phyloP scores from a whole-genome alignment of 2,113 vertebrate genomes.

The Lasiurus cinereus region DNA sequence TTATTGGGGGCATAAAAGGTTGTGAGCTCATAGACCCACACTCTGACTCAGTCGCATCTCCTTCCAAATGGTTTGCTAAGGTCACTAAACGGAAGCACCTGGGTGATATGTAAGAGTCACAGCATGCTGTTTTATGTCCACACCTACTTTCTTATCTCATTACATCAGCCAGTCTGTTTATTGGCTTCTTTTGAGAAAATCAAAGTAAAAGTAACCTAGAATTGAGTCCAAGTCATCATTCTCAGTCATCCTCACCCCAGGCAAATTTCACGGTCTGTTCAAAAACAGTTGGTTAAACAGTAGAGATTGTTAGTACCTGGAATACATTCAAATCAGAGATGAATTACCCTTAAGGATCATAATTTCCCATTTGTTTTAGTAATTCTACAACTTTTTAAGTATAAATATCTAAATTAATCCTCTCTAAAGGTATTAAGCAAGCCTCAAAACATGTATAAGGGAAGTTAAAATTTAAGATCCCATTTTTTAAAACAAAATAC shows the following conservation, averaged over 20 bases:
- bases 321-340: no score
- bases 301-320: no score
- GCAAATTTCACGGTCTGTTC: no score
- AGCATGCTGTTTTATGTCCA: not conserved
- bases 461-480: not conserved
- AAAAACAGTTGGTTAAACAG: no score
- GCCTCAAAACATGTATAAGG: not conserved
- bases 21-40: not conserved
- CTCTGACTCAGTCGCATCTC: not conserved
- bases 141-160: not conserved
- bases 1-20: not conserved
- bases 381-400: not conserved
- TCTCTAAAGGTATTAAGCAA: not conserved
- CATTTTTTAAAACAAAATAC: not conserved
- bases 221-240: not conserved
- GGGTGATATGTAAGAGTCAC: not conserved
- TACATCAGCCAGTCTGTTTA: not conserved
- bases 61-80: not conserved
- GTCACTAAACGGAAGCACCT: not conserved
- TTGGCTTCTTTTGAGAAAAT: conserved; percentile 42
- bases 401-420: not conserved
- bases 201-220: conserved; percentile 36
- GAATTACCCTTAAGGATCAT: not conserved
- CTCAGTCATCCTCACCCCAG: no score
- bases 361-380: not conserved